Evolutionary conservation across 2,797 vertebrate genomes (phyloP).

Genomic region (Chrysocyon brachyurus): DNA sequence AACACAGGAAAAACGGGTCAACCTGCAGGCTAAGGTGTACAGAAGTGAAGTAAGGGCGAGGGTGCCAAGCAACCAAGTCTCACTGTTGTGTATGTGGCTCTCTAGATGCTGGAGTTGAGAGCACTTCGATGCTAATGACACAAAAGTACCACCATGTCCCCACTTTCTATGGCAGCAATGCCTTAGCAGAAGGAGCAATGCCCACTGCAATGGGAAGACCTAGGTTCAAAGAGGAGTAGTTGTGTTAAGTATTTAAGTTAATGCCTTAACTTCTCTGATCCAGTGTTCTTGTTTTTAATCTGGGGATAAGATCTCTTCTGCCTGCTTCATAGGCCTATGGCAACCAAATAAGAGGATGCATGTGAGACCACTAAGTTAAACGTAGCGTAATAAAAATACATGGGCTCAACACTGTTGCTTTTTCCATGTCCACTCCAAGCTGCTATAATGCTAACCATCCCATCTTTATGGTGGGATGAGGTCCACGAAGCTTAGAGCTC

Average conservation of each 20-base stretch:
- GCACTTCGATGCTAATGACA: neutral
- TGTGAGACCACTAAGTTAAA: neutral
- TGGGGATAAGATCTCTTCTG: neutral
- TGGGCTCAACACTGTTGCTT: neutral
- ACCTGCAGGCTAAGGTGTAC: neutral
- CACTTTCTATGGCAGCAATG: neutral
- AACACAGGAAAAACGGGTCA: neutral
- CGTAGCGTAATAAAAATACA: neutral
- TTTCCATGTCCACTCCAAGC: neutral
- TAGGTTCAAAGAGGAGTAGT: neutral
- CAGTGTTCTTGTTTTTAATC: neutral
- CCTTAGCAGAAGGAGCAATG: neutral
- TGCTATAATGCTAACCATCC: neutral
- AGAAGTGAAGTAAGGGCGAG: neutral
- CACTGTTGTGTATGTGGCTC: neutral
- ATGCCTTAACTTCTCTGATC: neutral
- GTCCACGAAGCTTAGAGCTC: neutral
- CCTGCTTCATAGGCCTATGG: neutral
- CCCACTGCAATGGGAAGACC: neutral
- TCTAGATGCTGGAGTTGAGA: neutral
- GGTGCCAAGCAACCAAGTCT: neutral
- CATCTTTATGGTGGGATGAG: neutral
- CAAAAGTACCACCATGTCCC: neutral
- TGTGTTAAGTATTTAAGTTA: neutral
- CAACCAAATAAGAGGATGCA: neutral